A percentile compares a stretch with the other conserved stretches of the same genome.
Evolutionary conservation across 2,888 invertebrate species (phyloP).

Genomic region (Coenonympha glycerion): DNA sequence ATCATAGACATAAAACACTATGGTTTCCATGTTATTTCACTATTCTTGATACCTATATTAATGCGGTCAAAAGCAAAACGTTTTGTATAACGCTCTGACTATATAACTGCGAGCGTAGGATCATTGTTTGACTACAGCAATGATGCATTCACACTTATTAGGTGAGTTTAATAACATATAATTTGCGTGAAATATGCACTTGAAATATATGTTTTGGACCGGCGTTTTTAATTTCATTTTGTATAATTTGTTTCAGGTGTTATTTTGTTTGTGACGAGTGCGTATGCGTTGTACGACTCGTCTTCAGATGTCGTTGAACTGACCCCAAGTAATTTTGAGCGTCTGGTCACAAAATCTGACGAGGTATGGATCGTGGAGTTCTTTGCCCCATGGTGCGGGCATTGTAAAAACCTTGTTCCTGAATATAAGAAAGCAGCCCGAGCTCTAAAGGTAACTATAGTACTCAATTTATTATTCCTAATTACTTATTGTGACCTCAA

Average conservation of each 20-base stretch:
- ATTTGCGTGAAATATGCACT: constrained; percentile 39
- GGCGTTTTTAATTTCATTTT: constrained; percentile 32
- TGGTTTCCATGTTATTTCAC: too few species aligned
- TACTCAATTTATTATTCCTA: too few species aligned
- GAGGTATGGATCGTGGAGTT: constrained; percentile 97
- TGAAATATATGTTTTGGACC: constrained; percentile 36
- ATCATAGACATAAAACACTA: too few species aligned
- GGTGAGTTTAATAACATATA: constrained; percentile 59
- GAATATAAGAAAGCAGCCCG: constrained; percentile 96
- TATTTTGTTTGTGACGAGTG: constrained; percentile 51
- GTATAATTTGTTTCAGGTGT: constrained; percentile 50
- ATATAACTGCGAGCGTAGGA: background rate
- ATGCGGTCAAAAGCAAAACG: constrained; percentile 30
- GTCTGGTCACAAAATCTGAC: constrained; percentile 86
- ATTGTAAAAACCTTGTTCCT: constrained; percentile 91
- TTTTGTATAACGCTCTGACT: constrained; percentile 6
- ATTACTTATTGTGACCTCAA: too few species aligned
- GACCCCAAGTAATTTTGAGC: constrained; percentile 91
- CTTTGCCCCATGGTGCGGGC: constrained; percentile 97
- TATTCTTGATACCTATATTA: too few species aligned
- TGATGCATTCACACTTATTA: constrained; percentile 51
- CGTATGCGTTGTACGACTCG: constrained; percentile 78
- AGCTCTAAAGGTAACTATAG: constrained; percentile 86
- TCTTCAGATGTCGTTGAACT: constrained; percentile 88
- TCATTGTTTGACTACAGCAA: constrained; percentile 30